phyloP scores from a whole-genome alignment of 1,140 invertebrate species.

The Drosophila pseudoananassae region DNA sequence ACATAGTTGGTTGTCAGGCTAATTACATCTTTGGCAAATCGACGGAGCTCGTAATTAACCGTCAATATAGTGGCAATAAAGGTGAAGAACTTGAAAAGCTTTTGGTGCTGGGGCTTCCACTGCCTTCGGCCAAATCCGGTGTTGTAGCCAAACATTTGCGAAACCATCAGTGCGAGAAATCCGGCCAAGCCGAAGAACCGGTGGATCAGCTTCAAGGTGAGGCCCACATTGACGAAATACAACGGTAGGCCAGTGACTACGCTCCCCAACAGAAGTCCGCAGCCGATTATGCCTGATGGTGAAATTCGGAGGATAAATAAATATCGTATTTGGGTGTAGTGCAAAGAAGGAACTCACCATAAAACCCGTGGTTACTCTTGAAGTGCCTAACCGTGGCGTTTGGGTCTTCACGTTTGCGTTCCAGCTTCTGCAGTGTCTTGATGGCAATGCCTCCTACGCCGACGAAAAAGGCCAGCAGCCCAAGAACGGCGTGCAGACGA shows the following conservation, averaged over 20 bases:
- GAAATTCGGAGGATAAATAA: conserved; percentile 25
- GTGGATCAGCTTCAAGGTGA: conserved; percentile 56
- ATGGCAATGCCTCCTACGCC: conserved; percentile 60
- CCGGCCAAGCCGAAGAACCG: conserved; percentile 58
- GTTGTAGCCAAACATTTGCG: conserved; percentile 76
- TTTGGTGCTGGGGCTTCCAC: conserved; percentile 59
- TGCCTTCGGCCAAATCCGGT: conserved; percentile 75
- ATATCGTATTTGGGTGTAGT: conserved; percentile 15
- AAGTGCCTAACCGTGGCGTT: conserved; percentile 59
- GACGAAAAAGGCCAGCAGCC: conserved; percentile 49
- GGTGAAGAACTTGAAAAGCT: conserved; percentile 66
- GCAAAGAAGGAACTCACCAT: conserved; percentile 32
- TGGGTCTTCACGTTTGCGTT: conserved; percentile 68
- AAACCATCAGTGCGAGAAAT: conserved; percentile 67
- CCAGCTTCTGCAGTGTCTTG: conserved; percentile 62
- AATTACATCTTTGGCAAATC: conserved; percentile 45
- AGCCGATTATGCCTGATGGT: conserved; percentile 57
- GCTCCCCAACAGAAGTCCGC: conserved; percentile 54
- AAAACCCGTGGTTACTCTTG: conserved; percentile 65
- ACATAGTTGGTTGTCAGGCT: conserved; percentile 1
- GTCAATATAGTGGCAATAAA: conserved; percentile 63
- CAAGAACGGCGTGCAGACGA: conserved; percentile 52
- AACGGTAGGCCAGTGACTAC: conserved; percentile 48
- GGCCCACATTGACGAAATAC: conserved; percentile 38
- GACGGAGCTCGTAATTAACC: conserved; percentile 61